Conservation (phyloP, 2,113 vertebrate genomes). For the Dissostichus mawsoni region DNA sequence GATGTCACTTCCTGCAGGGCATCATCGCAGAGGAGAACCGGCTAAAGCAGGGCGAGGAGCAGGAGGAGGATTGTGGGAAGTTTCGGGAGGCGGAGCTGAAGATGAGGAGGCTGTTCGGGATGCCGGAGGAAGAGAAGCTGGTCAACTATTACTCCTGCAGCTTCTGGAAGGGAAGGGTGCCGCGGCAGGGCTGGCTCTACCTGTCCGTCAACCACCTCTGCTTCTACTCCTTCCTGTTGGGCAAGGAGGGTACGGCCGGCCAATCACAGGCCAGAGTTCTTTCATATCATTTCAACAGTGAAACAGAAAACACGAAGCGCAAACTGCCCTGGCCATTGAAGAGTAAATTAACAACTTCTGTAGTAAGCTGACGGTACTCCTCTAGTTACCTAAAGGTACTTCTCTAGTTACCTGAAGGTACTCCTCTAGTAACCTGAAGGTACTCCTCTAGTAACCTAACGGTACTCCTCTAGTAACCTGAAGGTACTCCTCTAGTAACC, state of each 20-base stretch:
- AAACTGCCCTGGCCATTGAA: neutral
- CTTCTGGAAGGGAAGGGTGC: conserved; percentile 97
- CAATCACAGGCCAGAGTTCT: conserved; percentile 23
- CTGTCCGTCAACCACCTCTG: conserved; percentile 96
- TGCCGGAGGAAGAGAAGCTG: conserved; percentile 97
- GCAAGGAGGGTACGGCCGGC: conserved; percentile 90
- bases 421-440: neutral
- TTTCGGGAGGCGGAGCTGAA: conserved; percentile 97
- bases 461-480: no score
- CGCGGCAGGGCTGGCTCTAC: conserved; percentile 97
- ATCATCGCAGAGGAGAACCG: conserved; percentile 98
- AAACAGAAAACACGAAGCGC: neutral
- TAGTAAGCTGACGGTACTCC: neutral
- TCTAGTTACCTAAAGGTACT: neutral
- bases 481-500: neutral
- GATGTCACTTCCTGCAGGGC: conserved; percentile 83
- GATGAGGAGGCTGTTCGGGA: conserved; percentile 96
- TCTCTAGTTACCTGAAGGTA: neutral
- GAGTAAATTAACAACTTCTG: neutral
- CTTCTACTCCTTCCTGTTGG: conserved; percentile 97
- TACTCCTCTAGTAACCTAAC: neutral
- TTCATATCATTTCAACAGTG: neutral
- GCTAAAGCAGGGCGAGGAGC: conserved; percentile 85
- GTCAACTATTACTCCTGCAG: conserved; percentile 99
- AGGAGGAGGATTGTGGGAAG: conserved; percentile 94